Percentiles rank a stretch among this genome's conserved stretches.
phyloP scores from a whole-genome alignment of 2,888 invertebrate genomes.

The Agrotis ipsilon region DNA sequence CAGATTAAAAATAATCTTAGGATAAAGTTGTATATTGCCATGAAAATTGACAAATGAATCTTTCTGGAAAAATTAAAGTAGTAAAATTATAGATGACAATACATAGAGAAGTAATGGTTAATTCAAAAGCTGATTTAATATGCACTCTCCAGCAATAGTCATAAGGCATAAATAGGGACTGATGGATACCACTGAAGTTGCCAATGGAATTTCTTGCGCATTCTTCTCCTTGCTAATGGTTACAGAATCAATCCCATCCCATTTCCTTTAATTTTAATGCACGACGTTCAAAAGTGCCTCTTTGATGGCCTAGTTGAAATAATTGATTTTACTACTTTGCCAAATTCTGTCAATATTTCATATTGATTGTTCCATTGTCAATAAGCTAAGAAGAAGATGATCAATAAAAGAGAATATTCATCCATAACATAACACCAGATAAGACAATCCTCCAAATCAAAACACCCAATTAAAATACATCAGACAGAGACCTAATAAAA shows the following conservation, averaged over 20 bases:
- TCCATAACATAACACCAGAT: background rate
- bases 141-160: background rate
- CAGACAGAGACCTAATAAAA: slow-evolving; percentile 53
- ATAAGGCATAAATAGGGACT: background rate
- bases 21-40: background rate
- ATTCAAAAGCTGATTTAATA: no score
- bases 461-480: slow-evolving; percentile 55
- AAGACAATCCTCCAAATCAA: slow-evolving; percentile 40
- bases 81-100: no score
- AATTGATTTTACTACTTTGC: no score
- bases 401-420: background rate
- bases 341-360: background rate
- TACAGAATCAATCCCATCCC: no score
- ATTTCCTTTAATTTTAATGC: no score
- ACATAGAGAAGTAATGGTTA: no score
- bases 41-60: background rate
- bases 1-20: background rate
- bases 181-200: background rate
- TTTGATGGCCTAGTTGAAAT: no score
- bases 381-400: background rate
- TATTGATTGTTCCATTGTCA: background rate
- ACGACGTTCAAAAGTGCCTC: no score
- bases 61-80: background rate
- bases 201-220: background rate
- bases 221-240: no score